Conservation (phyloP, 2,113 vertebrate species). For the Serinus canaria region DNA sequence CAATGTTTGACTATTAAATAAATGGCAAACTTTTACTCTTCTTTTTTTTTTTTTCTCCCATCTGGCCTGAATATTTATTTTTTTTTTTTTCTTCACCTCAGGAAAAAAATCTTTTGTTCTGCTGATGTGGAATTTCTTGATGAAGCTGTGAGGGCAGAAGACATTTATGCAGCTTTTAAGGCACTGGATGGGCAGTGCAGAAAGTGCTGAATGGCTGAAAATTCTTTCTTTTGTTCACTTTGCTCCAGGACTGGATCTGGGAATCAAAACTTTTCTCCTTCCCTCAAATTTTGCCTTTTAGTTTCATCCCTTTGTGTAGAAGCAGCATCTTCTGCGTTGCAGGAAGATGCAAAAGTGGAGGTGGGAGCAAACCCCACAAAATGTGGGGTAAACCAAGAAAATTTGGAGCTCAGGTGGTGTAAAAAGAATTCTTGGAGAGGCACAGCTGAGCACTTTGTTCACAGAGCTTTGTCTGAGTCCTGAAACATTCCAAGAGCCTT, state of each 20-base stretch:
- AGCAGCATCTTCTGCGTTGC: not conserved
- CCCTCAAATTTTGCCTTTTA: not conserved
- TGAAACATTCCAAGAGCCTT: not conserved
- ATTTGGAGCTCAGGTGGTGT: not conserved
- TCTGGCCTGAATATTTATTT: not conserved
- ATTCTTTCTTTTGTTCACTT: not conserved
- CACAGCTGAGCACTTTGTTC: not conserved
- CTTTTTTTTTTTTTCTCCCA: fast-evolving
- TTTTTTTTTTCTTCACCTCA: not conserved
- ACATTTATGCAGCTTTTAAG: not conserved
- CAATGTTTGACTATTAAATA: not conserved
- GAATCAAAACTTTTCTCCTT: not conserved
- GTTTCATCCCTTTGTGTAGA: not conserved
- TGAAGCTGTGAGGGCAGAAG: not conserved
- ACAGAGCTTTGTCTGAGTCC: not conserved
- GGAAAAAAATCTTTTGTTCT: not conserved
- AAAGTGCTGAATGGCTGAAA: not conserved
- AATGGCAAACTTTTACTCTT: not conserved
- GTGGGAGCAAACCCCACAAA: not conserved
- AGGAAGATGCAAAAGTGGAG: not conserved
- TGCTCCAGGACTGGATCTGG: not conserved
- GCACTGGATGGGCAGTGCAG: not conserved
- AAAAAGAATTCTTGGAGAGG: not conserved
- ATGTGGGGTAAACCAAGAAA: fast-evolving
- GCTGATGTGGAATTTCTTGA: constrained; percentile 28